A percentile compares a stretch with the other conserved stretches of the same genome.
phyloP scores from a whole-genome alignment of 2,888 invertebrate genomes.

The Euclidia mi region DNA sequence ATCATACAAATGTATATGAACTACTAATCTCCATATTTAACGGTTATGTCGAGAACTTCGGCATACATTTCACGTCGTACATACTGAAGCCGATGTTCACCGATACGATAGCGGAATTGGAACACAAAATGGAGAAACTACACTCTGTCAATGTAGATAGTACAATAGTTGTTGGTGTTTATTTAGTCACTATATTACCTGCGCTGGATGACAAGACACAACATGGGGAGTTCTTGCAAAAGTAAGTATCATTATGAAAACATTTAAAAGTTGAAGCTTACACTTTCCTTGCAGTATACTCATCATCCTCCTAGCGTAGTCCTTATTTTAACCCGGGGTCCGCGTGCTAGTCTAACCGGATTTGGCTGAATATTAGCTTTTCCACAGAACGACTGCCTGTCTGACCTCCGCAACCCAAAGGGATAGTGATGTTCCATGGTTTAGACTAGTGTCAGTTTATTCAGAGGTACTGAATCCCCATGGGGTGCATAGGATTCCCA shows the following conservation, averaged over 20 bases:
- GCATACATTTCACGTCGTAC: slow-evolving; percentile 90
- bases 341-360: too few relatives aligned
- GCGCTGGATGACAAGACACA: slow-evolving; percentile 86
- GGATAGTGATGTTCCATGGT: too few relatives aligned
- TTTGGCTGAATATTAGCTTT: too few relatives aligned
- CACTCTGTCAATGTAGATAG: slow-evolving; percentile 87
- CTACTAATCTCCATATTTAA: slow-evolving; percentile 75
- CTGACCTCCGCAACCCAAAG: too few relatives aligned
- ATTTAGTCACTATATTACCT: slow-evolving; percentile 89
- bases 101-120: slow-evolving; percentile 89
- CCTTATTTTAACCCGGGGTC: too few relatives aligned
- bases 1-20: slow-evolving; percentile 77
- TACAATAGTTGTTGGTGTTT: slow-evolving; percentile 90
- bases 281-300: too few relatives aligned
- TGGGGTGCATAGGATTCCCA: too few relatives aligned
- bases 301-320: too few relatives aligned
- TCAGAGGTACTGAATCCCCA: too few relatives aligned
- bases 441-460: too few relatives aligned
- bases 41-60: slow-evolving; percentile 91
- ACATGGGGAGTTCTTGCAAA: slow-evolving; percentile 89
- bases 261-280: too few relatives aligned
- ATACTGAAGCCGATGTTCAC: slow-evolving; percentile 90
- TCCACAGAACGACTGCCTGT: too few relatives aligned
- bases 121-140: slow-evolving; percentile 90
- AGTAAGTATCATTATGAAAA: slow-evolving; percentile 76